Evolutionary conservation across 2,113 vertebrate genomes (phyloP), one percentile per base, ranked within the genome.

Genomic region (Leptodactylus fuscus): DNA sequence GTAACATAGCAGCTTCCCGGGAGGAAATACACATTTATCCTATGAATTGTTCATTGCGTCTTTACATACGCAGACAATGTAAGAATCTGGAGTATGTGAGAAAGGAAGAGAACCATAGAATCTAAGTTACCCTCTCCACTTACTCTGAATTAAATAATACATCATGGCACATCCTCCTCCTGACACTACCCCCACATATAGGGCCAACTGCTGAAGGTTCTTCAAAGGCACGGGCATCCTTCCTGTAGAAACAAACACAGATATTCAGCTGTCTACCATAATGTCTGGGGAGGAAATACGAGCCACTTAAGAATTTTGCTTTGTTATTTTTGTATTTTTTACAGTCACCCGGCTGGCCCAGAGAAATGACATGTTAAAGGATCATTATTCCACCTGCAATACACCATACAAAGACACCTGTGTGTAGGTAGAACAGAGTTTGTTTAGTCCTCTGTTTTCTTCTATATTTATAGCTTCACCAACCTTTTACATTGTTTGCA

Each of bases 131-230:
- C 44, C 60, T 53, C 53, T 85, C 62, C 58, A 85, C 93, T 92
- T 90, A 96, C 96, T 95, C 88, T 97, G 95, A 90, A 95, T 91
- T 36, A 95, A 92, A 78, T 92, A 93, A 89, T 96, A 96, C 95
- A 96, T 97, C 85, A 94, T 80, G 32, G 92, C 81, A 36, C 94
- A 91, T 58, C 94, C 94, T 46, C 90, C 90, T 0, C 94, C 84
- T 0, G 93, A 94, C 80, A 96, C 87, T 73, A 95, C 22, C 0
- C 94, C 95, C 88, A 95, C 88, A 89, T 95, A 96, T 88, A 96
- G 87, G 78, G 96, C 89, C 89, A 96, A 92, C 91, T 96, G 92
- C 90, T 94, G 90, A 78, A 97, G 91, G 8, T 93, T 92, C 83
- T 74, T 91, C 46, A 90, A 91, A 65, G 94, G 89, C 78, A 91